phyloP scores from a whole-genome alignment of 2,888 invertebrate species.

The Dasypogon diadema region DNA sequence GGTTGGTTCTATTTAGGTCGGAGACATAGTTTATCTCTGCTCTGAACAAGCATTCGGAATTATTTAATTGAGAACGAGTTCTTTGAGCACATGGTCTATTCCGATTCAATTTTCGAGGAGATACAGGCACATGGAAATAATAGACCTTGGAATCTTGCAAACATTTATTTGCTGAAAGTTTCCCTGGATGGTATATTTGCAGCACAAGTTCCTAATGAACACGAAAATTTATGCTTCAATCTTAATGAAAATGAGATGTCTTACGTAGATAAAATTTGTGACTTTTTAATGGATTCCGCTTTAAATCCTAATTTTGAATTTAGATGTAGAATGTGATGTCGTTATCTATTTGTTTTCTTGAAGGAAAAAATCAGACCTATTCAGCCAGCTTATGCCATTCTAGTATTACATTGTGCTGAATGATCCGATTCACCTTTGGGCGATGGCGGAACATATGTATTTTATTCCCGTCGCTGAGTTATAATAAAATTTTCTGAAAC shows the following conservation, averaged over 20 bases:
- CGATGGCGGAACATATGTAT: too few species aligned
- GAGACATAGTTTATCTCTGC: neutral
- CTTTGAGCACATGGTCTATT: conserved; percentile 36
- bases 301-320: too few species aligned
- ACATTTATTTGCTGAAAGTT: conserved; percentile 33
- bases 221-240: conserved; percentile 4
- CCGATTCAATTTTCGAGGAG: conserved; percentile 25
- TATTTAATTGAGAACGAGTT: conserved; percentile 35
- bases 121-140: conserved; percentile 11
- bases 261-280: too few species aligned
- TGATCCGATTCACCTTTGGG: too few species aligned
- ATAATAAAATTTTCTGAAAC: too few species aligned
- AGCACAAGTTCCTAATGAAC: conserved; percentile 17
- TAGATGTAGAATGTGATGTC: too few species aligned
- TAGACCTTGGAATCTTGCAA: neutral
- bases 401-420: too few species aligned
- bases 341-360: too few species aligned
- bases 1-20: neutral
- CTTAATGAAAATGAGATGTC: neutral
- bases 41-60: conserved; percentile 28
- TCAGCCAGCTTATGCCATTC: too few species aligned
- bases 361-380: too few species aligned
- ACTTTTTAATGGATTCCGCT: too few species aligned
- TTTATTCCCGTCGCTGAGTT: too few species aligned
- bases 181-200: neutral